These are phyloP conservation scores for Sanderia malayensis DNA, from an alignment of 30 jellyfish, hydroid and myxozoan genomes.

Conservation along the genomic window DNA sequence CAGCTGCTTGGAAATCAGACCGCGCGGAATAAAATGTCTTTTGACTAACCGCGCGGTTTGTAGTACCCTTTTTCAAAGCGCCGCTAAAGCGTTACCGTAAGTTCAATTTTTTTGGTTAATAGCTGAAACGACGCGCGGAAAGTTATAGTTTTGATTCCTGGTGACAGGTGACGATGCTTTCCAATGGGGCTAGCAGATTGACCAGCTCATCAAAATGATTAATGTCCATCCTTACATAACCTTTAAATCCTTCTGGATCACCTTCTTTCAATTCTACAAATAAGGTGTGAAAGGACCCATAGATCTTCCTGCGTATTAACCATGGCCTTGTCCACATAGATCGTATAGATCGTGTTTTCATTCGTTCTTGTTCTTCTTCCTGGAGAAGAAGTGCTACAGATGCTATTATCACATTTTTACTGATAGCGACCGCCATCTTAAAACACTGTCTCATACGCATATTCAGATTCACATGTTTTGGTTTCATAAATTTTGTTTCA, in stretches of 20 bases:
- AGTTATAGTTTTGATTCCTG: too few species aligned
- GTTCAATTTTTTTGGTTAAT: too few species aligned
- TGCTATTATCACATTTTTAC: background rate
- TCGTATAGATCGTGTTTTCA: too few species aligned
- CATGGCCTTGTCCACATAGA: too few species aligned
- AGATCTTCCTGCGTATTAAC: background rate
- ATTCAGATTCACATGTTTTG: background rate
- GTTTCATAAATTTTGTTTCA: background rate
- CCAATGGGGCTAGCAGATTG: too few species aligned
- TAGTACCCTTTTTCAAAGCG: too few species aligned
- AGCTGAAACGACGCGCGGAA: too few species aligned
- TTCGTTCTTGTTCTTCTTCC: background rate
- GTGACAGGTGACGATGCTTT: too few species aligned
- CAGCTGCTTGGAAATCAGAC: too few species aligned
- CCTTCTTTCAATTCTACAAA: background rate
- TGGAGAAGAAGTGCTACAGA: background rate
- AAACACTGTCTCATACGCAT: background rate
- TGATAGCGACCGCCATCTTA: constrained; percentile 1
- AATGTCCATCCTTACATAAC: background rate
- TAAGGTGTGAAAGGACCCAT: background rate
- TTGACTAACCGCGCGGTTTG: too few species aligned
- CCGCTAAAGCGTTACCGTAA: too few species aligned
- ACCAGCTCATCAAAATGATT: background rate
- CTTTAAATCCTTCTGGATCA: background rate
- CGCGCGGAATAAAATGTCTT: too few species aligned